A percentile compares a stretch with the other conserved stretches of the same genome.
Evolutionary conservation across 2,888 invertebrate genomes (phyloP).

Genomic region (Erebia palarica): DNA sequence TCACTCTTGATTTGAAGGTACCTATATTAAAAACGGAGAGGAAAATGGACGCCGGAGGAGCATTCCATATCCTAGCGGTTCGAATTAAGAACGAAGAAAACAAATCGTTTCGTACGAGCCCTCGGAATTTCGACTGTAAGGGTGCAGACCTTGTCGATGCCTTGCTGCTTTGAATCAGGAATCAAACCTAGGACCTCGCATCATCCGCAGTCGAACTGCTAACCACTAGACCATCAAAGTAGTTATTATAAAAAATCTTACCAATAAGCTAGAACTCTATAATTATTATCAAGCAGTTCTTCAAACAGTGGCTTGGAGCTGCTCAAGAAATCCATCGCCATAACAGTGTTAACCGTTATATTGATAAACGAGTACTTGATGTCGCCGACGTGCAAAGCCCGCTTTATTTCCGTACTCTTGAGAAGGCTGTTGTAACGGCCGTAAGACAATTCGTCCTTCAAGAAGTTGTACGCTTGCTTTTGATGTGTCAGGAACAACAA

Average conservation of each 20-base stretch:
- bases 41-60: no score
- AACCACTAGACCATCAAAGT: no score
- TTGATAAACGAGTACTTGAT: slow-evolving; percentile 60
- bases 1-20: no score
- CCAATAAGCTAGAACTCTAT: slow-evolving; percentile 67
- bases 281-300: slow-evolving; percentile 58
- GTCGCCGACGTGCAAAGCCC: slow-evolving; percentile 68
- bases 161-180: background rate
- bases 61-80: no score
- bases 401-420: slow-evolving; percentile 53
- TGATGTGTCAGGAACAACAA: slow-evolving; percentile 59
- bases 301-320: slow-evolving; percentile 60
- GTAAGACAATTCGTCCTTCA: slow-evolving; percentile 56
- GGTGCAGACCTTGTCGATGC: no score
- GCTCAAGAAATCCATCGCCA: slow-evolving; percentile 66
- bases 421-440: slow-evolving; percentile 55
- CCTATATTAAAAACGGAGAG: no score
- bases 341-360: slow-evolving; percentile 56
- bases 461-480: slow-evolving; percentile 69
- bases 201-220: no score
- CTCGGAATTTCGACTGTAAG: no score
- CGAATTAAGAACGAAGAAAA: no score
- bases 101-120: no score
- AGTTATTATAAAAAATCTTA: slow-evolving; percentile 36
- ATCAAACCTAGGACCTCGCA: background rate